Evolutionary conservation across 2,888 invertebrate genomes (phyloP), one percentile per base, ranked within the genome.

Genomic region (Sarcophaga variegata): DNA sequence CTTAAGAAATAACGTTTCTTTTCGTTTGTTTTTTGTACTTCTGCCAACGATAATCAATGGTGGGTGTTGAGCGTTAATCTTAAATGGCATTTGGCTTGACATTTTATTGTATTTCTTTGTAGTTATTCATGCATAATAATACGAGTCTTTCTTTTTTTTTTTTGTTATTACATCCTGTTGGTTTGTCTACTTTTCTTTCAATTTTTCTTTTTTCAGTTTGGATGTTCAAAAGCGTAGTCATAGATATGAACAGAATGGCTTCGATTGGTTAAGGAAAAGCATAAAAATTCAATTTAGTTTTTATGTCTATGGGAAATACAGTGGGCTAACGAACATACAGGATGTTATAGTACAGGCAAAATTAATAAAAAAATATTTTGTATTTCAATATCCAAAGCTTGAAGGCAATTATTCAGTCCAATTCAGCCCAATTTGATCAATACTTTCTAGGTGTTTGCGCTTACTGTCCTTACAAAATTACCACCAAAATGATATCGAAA

Each of bases 231-330:
- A 67, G 54, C 62, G n/a, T 63, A 66, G 66, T 71, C 70, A 71
- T 76, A 59, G 69, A 67, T 74, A 37, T n/a, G n/a, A 76, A 11
- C 60, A 20, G n/a, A 60, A 59, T n/a, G 12, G 37, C 54, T 45
- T 5, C 10, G 45, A 17, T 67, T 77, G 66, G 37, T 37, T 37
- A 37, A 71, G 72, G 20, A 79, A 63, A 49, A 77, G 72, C 60
- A 81, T 54, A 85, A 67, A 84, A 81, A 67, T 81, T 81, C 63
- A 72, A 77, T 77, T 72, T 85, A 47, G 72, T 72, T 77, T 77
- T 12, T 27, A 49, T 25, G 45, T 22, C 54, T 71, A 59, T 54
- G 4, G 20, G 8, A 10, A 64, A 11, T 20, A 54, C 71, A 72
- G 71, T 79, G 79, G 79, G 14, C 1, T 6, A 14, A 45, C 3